Evolutionary conservation across 2,888 invertebrate species (phyloP).

Genomic region (Cepaea hortensis): DNA sequence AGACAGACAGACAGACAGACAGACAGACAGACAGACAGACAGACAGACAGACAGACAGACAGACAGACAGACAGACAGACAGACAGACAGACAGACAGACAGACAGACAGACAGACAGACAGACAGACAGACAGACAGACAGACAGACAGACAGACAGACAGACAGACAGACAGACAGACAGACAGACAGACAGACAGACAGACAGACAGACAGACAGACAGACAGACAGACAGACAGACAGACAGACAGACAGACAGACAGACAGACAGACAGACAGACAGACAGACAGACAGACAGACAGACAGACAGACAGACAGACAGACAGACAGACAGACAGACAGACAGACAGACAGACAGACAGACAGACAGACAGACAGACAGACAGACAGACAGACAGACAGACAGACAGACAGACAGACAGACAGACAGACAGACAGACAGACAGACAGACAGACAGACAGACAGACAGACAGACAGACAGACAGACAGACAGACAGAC

Average conservation of each 20-base stretch:
- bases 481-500: no score
- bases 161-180: slow-evolving; percentile 22
- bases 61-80: background rate
- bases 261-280: background rate
- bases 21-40: slow-evolving; percentile 34
- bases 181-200: slow-evolving; percentile 18
- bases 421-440: no score
- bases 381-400: no score
- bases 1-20: slow-evolving; percentile 20
- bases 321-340: background rate
- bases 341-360: background rate
- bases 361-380: no score
- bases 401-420: no score
- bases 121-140: slow-evolving; percentile 35
- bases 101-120: slow-evolving; percentile 17
- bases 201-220: slow-evolving; percentile 4
- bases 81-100: slow-evolving; percentile 17
- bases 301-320: background rate
- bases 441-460: no score
- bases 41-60: slow-evolving; percentile 28
- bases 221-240: background rate
- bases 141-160: slow-evolving; percentile 28
- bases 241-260: background rate
- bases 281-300: background rate
- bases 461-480: no score